Evolutionary conservation across 2,888 invertebrate genomes (phyloP).

Genomic region (Mamestra brassicae): DNA sequence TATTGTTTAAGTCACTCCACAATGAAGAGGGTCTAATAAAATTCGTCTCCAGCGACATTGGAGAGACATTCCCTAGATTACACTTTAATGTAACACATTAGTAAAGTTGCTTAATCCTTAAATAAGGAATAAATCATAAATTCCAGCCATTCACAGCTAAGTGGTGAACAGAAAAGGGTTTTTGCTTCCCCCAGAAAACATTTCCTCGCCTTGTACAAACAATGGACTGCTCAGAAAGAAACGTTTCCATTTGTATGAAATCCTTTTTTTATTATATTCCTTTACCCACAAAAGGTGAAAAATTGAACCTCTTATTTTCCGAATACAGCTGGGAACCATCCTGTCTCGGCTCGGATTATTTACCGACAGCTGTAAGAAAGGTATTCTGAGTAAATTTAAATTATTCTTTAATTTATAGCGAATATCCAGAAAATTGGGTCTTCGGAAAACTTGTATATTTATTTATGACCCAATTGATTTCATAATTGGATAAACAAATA

Average conservation of each 20-base stretch:
- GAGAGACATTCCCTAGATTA: slow-evolving; percentile 16
- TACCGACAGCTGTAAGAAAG: slow-evolving; percentile 27
- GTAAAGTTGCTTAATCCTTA: slow-evolving; percentile 24
- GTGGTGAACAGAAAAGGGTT: slow-evolving; percentile 66
- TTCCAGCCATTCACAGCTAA: slow-evolving; percentile 54
- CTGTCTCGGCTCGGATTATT: slow-evolving; percentile 45
- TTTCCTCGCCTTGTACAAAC: slow-evolving; percentile 73
- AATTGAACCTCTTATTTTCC: slow-evolving; percentile 61
- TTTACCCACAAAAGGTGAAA: slow-evolving; percentile 69
- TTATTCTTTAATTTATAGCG: slow-evolving; percentile 16
- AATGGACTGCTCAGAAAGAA: slow-evolving; percentile 74
- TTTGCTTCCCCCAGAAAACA: slow-evolving; percentile 67
- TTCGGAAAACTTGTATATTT: neutral
- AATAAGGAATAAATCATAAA: slow-evolving; percentile 62
- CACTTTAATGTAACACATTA: slow-evolving; percentile 39
- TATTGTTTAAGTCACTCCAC: slow-evolving; percentile 12
- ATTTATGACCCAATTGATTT: slow-evolving; percentile 32
- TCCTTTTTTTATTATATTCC: slow-evolving; percentile 72
- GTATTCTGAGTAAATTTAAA: slow-evolving; percentile 38
- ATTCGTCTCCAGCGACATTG: slow-evolving; percentile 16
- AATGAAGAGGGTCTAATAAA: slow-evolving; percentile 48
- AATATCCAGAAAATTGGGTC: slow-evolving; percentile 41
- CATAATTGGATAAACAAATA: slow-evolving; percentile 5
- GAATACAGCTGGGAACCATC: slow-evolving; percentile 53
- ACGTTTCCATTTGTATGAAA: slow-evolving; percentile 77